Evolutionary conservation across 1,140 invertebrate genomes (phyloP).

Genomic region (Diploscapter pachys): DNA sequence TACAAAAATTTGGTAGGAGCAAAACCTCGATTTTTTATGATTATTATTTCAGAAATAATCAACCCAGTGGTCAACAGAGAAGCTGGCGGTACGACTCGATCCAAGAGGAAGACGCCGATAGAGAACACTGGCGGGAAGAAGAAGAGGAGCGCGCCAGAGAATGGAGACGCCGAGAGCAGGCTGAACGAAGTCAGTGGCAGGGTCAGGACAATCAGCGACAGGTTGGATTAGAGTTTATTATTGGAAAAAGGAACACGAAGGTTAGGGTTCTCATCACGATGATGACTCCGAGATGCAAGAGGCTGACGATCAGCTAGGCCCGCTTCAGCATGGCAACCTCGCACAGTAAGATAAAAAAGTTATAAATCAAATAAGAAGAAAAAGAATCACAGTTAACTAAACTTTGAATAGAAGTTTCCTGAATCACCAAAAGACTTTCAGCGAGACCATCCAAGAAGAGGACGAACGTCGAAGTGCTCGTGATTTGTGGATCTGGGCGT

Average conservation of each 20-base stretch:
- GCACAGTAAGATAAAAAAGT: too few relatives aligned
- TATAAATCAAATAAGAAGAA: not conserved
- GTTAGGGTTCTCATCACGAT: not conserved
- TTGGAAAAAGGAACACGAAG: too few relatives aligned
- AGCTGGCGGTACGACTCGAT: conserved; percentile 27
- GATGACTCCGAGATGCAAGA: not conserved
- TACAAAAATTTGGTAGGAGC: too few relatives aligned
- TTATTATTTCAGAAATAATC: too few relatives aligned
- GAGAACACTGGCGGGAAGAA: conserved; percentile 19
- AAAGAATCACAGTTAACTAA: not conserved
- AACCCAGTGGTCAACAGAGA: not conserved
- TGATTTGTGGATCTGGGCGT: conserved; percentile 52
- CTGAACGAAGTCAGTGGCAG: not conserved
- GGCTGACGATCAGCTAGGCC: too few relatives aligned
- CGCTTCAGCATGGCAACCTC: too few relatives aligned
- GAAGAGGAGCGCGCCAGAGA: conserved; percentile 11
- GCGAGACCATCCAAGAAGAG: conserved; percentile 32
- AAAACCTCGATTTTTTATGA: too few relatives aligned
- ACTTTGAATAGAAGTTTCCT: not conserved
- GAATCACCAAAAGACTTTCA: conserved; percentile 1
- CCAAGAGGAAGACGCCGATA: conserved; percentile 25
- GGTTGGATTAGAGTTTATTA: not conserved
- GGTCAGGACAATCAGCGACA: not conserved
- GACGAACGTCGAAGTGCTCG: conserved; percentile 29
- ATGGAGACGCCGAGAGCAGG: conserved; percentile 1